These are phyloP conservation scores for Choristoneura rosaceana DNA, from an alignment of 2,888 invertebrate species.

Conservation along the genomic window DNA sequence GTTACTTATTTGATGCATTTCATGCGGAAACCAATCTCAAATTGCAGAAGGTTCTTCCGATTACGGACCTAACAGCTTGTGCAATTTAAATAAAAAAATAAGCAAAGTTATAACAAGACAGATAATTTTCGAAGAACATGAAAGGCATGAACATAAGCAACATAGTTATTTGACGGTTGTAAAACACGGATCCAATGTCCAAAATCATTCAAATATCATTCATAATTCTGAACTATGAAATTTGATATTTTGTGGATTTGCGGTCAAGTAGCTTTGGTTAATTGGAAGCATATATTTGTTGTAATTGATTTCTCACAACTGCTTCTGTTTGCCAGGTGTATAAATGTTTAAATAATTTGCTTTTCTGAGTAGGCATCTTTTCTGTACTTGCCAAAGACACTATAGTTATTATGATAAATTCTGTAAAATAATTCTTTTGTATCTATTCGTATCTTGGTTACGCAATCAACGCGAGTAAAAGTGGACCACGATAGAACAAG, in stretches of 20 bases:
- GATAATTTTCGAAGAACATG: conserved; percentile 19
- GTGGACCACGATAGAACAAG: too few species aligned
- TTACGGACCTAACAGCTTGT: conserved; percentile 51
- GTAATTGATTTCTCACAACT: conserved; percentile 62
- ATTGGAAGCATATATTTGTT: conserved; percentile 61
- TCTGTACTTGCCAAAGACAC: neutral
- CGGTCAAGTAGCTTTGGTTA: conserved; percentile 73
- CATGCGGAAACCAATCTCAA: conserved; percentile 83
- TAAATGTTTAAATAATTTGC: neutral
- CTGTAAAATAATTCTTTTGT: too few species aligned
- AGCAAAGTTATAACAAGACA: conserved; percentile 12
- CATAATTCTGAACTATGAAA: conserved; percentile 62
- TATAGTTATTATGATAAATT: too few species aligned
- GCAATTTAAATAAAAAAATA: conserved; percentile 12
- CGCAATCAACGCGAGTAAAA: too few species aligned
- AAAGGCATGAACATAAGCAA: neutral
- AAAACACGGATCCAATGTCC: conserved; percentile 62
- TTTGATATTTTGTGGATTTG: conserved; percentile 63
- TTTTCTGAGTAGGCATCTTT: neutral
- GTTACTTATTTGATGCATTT: conserved; percentile 72
- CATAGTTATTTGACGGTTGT: conserved; percentile 29
- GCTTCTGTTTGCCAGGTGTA: conserved; percentile 29
- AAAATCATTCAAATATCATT: conserved; percentile 65
- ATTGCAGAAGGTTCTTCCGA: conserved; percentile 80
- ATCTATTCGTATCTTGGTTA: too few species aligned